Evolutionary conservation across 2,888 invertebrate genomes (phyloP).

Genomic region (Nematopogon swammerdamellus): DNA sequence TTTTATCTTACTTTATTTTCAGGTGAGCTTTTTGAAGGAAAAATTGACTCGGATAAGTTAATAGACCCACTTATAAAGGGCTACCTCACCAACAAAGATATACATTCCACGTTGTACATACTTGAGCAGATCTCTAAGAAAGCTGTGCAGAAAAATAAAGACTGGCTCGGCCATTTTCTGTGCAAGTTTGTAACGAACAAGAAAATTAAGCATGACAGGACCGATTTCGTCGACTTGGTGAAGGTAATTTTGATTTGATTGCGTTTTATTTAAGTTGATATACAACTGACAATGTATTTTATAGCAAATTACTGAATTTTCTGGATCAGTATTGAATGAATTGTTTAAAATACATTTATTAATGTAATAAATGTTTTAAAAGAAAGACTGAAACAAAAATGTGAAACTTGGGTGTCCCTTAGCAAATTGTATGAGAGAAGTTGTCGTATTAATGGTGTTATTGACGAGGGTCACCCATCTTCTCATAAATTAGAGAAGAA

Average conservation of each 20-base stretch:
- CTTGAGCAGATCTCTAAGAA: slow-evolving; percentile 42
- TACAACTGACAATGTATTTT: slow-evolving; percentile 1
- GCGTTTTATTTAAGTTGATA: too few relatives aligned
- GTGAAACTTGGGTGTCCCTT: too few relatives aligned
- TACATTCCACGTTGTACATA: slow-evolving; percentile 38
- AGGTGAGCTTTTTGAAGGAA: slow-evolving; percentile 48
- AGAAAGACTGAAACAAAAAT: background rate
- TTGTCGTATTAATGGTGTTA: too few relatives aligned
- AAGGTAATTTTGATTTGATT: too few relatives aligned
- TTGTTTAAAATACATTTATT: too few relatives aligned
- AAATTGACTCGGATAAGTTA: slow-evolving; percentile 45
- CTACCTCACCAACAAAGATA: slow-evolving; percentile 42
- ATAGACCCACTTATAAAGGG: slow-evolving; percentile 42
- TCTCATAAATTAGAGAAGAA: too few relatives aligned
- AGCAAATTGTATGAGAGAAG: too few relatives aligned
- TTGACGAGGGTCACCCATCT: too few relatives aligned
- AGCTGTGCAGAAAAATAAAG: slow-evolving; percentile 38
- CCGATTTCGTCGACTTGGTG: slow-evolving; percentile 33
- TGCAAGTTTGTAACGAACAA: slow-evolving; percentile 41
- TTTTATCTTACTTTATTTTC: slow-evolving; percentile 5
- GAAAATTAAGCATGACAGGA: slow-evolving; percentile 32
- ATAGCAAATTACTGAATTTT: slow-evolving; percentile 2
- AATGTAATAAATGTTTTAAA: slow-evolving; percentile 2
- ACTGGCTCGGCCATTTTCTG: slow-evolving; percentile 57
- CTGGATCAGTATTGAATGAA: too few relatives aligned